phyloP scores from a whole-genome alignment of 1,140 invertebrate genomes.

The Charaxes varanes region DNA sequence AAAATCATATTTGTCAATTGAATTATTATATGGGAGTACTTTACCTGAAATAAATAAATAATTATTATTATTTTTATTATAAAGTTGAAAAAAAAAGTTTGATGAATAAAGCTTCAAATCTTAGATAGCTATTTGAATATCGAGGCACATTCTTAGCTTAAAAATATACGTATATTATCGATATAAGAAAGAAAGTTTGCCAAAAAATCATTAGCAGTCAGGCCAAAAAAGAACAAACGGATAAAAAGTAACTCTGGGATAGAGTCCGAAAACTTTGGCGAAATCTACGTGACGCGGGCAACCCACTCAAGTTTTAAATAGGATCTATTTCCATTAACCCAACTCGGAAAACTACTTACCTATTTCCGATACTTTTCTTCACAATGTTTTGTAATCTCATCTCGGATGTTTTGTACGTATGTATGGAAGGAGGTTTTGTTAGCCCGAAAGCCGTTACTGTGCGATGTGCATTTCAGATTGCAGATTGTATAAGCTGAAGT shows the following conservation, averaged over 20 bases:
- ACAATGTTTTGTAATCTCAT: constrained; percentile 13
- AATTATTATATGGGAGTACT: no score
- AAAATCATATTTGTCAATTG: no score
- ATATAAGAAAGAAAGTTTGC: neutral
- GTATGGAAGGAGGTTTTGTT: neutral
- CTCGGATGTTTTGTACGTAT: constrained; percentile 2
- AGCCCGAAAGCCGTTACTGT: no score
- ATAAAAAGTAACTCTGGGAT: neutral
- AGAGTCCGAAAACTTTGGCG: constrained; percentile 2
- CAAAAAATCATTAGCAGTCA: constrained; percentile 4
- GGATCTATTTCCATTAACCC: constrained; percentile 22
- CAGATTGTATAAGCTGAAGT: no score
- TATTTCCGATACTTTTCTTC: constrained; percentile 6
- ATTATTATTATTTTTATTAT: no score
- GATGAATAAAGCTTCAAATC: no score
- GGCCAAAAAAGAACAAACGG: neutral
- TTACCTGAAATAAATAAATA: no score
- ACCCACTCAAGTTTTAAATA: constrained; percentile 24
- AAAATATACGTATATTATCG: neutral
- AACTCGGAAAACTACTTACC: constrained; percentile 23
- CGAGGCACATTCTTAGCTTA: no score
- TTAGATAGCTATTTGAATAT: no score
- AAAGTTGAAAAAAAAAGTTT: no score
- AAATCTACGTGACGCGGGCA: constrained; percentile 12
- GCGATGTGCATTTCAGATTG: no score